phyloP scores from a whole-genome alignment of 2,113 vertebrate species.

The Lepus americanus region DNA sequence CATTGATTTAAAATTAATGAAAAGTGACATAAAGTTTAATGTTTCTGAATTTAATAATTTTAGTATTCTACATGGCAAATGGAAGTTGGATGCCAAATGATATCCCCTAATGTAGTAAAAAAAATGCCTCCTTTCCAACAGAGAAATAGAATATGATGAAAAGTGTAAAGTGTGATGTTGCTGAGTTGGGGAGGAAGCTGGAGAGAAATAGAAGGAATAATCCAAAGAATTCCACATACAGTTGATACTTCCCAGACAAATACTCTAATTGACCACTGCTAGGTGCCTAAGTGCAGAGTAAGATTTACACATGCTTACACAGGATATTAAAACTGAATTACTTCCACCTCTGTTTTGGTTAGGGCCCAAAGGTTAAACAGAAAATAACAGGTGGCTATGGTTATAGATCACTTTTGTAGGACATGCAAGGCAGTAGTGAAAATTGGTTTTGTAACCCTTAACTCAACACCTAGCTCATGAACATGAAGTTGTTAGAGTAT shows the following conservation, averaged over 20 bases:
- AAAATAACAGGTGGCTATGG: neutral
- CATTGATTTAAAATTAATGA: neutral
- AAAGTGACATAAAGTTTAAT: constrained; percentile 48
- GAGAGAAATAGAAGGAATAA: neutral
- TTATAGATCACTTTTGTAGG: neutral
- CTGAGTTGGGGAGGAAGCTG: neutral
- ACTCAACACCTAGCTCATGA: neutral
- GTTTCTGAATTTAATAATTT: constrained; percentile 25
- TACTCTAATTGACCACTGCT: neutral
- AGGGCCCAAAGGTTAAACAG: neutral
- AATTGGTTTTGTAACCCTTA: constrained; percentile 1
- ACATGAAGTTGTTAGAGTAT: neutral
- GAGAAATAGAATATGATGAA: neutral
- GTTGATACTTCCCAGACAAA: neutral
- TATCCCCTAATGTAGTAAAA: neutral
- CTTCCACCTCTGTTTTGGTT: neutral
- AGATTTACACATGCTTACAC: neutral
- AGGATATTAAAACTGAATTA: constrained; percentile 23
- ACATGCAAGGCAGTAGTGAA: neutral
- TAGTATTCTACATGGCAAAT: constrained; percentile 4
- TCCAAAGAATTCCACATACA: neutral
- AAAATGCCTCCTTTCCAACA: neutral
- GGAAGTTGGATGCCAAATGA: neutral
- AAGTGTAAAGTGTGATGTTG: neutral
- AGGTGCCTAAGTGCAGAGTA: neutral